Evolutionary conservation across 1,140 invertebrate genomes (phyloP), one percentile per base, ranked within the genome.

Genomic region (Aphelenchoides besseyi): DNA sequence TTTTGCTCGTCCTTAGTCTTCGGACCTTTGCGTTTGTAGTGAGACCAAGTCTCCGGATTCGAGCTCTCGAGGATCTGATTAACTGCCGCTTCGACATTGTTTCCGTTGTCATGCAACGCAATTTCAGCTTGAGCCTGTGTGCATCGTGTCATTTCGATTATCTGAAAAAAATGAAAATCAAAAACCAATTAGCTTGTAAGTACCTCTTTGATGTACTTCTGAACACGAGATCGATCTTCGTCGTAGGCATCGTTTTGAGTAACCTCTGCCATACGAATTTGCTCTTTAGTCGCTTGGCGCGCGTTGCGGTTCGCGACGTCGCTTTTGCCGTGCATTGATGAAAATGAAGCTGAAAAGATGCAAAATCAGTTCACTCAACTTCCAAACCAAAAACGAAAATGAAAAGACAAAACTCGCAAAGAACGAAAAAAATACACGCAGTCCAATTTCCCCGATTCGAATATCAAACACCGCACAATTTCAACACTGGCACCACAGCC

Each of bases 191-290:
- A 8, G 18, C 1, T 41, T 8, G 36, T 74, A 72, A 70, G 12
- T 59, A 72, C 71, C 69, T 73, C 30, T 28, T 72, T 73, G 26
- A 72, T 71, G 12, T 33, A n/a, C 23, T 71, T 71, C 36, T 35
- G 66, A 68, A 68, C 29, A n/a, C 5, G 67, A 26, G 16, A 23
- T 12, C 67, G 67, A 71, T 69, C 67, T 71, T 69, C 67, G 67
- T 69, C 67, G 61, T 18, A 12, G 16, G n/a, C 29, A 52, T 72
- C 18, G 68, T 29, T 26, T 29, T 73, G 68, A 26, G 68, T 73
- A 2, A 18, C n/a, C 53, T 72, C n/a, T 48, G 69, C 70, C n/a
- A 74, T 23, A 59, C 70, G 71, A 18, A 62, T 30, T 5, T 72
- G 59, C 32, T 63, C 66, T 35, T 72, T 72, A 16, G 48, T 74